Conservation (phyloP, 2,888 invertebrate genomes). For the Nasonia oneida region DNA sequence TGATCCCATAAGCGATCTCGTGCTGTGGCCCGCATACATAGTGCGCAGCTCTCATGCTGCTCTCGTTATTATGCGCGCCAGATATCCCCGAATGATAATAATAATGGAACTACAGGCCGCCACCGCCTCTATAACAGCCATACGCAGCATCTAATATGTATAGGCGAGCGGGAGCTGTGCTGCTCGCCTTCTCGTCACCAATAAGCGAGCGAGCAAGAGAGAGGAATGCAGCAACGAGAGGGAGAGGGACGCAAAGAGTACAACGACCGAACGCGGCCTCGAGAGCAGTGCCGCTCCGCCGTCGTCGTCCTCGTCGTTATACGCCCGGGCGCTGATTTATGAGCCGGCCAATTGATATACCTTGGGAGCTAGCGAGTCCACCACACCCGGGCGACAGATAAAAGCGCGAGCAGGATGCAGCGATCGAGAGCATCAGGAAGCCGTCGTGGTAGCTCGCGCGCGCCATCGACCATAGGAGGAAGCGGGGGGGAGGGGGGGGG, state of each 20-base stretch:
- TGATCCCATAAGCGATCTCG: conserved; percentile 56
- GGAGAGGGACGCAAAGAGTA: conserved; percentile 45
- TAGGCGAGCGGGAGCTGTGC: neutral
- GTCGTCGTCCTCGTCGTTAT: conserved; percentile 40
- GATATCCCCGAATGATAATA: conserved; percentile 60
- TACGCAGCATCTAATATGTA: conserved; percentile 44
- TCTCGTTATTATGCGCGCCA: conserved; percentile 60
- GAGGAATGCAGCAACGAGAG: conserved; percentile 32
- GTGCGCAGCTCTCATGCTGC: neutral
- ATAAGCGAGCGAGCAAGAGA: neutral
- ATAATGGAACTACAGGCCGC: conserved; percentile 55
- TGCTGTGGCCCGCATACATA: conserved; percentile 30
- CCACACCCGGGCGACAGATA: conserved; percentile 58
- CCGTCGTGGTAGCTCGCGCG: conserved; percentile 23
- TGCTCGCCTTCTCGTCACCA: no score
- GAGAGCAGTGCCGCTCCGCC: conserved; percentile 32
- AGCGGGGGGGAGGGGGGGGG: neutral
- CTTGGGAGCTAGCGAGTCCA: conserved; percentile 13
- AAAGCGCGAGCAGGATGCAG: conserved; percentile 42
- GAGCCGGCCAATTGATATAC: conserved; percentile 62
- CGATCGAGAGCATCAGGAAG: conserved; percentile 30
- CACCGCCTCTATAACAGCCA: neutral
- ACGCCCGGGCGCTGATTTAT: conserved; percentile 60
- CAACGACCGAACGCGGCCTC: conserved; percentile 62
- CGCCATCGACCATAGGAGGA: neutral